phyloP scores from a whole-genome alignment of 2,797 vertebrate species.

The Alosa sapidissima region DNA sequence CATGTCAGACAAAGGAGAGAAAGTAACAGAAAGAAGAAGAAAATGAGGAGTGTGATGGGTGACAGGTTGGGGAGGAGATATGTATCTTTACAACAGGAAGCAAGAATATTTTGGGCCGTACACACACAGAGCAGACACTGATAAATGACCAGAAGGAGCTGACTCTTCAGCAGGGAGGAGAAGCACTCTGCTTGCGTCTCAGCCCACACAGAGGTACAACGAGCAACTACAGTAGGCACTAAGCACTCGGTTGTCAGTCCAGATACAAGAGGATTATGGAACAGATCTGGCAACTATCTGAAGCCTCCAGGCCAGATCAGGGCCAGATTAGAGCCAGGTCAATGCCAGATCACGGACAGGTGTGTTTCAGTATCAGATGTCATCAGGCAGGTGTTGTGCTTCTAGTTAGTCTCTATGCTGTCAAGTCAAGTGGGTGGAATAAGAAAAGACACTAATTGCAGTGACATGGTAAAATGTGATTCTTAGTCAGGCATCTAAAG shows the following conservation, averaged over 20 bases:
- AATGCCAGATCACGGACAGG: background rate
- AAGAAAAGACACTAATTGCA: background rate
- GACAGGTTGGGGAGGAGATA: background rate
- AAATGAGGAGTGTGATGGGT: background rate
- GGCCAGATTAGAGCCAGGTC: background rate
- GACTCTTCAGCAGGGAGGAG: background rate
- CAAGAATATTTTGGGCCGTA: slow-evolving; percentile 13
- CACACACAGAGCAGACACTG: slow-evolving; percentile 11
- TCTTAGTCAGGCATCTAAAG: background rate
- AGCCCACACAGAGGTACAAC: background rate
- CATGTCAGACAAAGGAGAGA: background rate
- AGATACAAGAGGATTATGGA: background rate
- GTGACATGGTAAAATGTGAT: background rate
- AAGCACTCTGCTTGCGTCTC: background rate
- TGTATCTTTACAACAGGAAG: slow-evolving; percentile 31
- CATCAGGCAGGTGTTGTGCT: background rate
- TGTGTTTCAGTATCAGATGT: background rate
- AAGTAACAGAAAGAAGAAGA: slow-evolving; percentile 2
- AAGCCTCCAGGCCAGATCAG: background rate
- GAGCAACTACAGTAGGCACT: background rate
- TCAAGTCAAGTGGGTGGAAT: background rate
- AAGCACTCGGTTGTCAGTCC: background rate
- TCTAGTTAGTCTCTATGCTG: background rate
- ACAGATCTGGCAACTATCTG: background rate
- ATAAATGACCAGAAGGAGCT: slow-evolving; percentile 42